Percentiles rank a stretch among this genome's conserved stretches.
These are phyloP conservation scores for Heteromurus nitidus DNA, from an alignment of 2,888 invertebrate species.

Conservation along the genomic window DNA sequence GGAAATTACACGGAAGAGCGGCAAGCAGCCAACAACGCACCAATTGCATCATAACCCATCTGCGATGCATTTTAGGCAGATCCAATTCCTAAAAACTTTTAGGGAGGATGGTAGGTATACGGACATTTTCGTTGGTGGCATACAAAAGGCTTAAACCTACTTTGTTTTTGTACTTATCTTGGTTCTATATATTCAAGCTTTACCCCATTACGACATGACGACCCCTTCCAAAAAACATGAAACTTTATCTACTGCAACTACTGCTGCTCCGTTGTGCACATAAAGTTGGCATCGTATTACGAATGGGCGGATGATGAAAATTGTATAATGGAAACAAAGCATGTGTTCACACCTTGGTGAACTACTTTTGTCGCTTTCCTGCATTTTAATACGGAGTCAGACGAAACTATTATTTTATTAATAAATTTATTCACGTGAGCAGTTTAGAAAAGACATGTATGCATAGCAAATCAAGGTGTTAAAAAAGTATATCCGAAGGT, in stretches of 20 bases:
- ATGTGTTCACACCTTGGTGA: background rate
- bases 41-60: background rate
- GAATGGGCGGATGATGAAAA: background rate
- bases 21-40: background rate
- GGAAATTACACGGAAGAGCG: conserved; percentile 3
- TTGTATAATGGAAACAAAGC: no score
- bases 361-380: no score
- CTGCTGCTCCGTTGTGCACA: no score
- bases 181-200: background rate
- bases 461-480: no score
- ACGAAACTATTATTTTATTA: background rate
- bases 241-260: background rate
- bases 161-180: background rate
- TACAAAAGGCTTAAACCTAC: background rate
- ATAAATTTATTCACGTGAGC: background rate
- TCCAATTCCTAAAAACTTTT: background rate
- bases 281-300: background rate
- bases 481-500: background rate
- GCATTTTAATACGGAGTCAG: background rate
- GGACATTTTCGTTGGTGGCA: no score
- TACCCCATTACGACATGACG: background rate
- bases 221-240: background rate
- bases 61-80: no score
- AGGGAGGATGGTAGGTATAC: no score
- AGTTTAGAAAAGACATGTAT: background rate